Base-by-base conservation (phyloP, 2,797 vertebrate genomes). In the Micromesistius poutassou region DNA sequence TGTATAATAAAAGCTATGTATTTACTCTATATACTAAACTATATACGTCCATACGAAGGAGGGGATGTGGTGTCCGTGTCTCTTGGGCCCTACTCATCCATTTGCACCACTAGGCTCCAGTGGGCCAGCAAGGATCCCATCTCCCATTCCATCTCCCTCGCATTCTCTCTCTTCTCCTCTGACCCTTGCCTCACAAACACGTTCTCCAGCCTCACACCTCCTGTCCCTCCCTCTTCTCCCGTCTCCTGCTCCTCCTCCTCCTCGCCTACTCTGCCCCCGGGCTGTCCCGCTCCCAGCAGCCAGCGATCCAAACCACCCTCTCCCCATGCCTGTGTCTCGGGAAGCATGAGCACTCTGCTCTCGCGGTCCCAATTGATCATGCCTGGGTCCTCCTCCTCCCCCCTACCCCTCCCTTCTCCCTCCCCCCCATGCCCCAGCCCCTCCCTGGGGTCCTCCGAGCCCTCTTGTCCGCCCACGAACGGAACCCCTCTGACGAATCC, bases 141-240 rank as follows among this genome's bases (percentile, higher is more conserved):
- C 10, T 83, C 81, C 31, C 28, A 81, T 0, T 13, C 40, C 30
- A 30, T 6, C 19, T 12, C 42, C 71, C 22, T 80, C 62, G 71
- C 70, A 2, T 25, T 3, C 31, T 74, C 80, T 1, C 28, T 68
- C 6, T 36, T 80, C 40, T 90, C 87, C 62, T 86, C 80, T 0
- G 87, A 91, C 0, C 5, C 13, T 77, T 88, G 89, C 66, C 83
- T 85, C 71, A 92, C 78, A 25, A 78, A 78, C 50, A 91, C 86
- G 19, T 77, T 83, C 70, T 89, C 84, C 50, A 90, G 25, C 28
- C 33, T 85, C 75, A 87, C 22, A 0, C 30, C 46, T 4, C 0
- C n/a, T 33, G 1, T 74, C 10, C 16, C 80, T 25, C 25, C 35
- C 62, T 76, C 75, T 12, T 22, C 73, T 30, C 5, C 70, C 70